A percentile compares a stretch with the other conserved stretches of the same genome.
phyloP scores from a whole-genome alignment of 1,140 invertebrate genomes.

The Drosophila tani region DNA sequence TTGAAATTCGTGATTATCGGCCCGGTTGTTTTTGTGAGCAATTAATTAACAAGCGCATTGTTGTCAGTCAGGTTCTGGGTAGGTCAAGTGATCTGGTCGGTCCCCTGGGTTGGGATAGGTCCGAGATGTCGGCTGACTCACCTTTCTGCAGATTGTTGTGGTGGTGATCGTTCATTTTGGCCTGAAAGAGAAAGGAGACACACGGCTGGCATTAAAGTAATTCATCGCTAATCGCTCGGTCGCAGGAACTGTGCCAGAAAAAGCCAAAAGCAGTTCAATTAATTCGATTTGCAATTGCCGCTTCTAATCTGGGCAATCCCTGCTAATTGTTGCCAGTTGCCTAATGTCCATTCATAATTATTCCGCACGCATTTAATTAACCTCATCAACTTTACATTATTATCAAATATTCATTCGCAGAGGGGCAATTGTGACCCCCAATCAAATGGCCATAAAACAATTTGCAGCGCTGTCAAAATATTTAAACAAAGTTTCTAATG shows the following conservation, averaged over 20 bases:
- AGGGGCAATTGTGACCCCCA: neutral
- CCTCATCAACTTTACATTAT: conserved; percentile 43
- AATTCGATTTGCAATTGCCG: conserved; percentile 35
- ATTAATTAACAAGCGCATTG: conserved; percentile 65
- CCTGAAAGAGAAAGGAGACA: conserved; percentile 84
- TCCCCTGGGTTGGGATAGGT: conserved; percentile 19
- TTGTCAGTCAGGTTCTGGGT: conserved; percentile 51
- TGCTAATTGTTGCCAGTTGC: conserved; percentile 37
- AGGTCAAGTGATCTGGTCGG: conserved; percentile 40
- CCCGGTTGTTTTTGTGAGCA: conserved; percentile 55
- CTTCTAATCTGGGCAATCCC: conserved; percentile 39
- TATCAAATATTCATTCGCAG: conserved; percentile 50
- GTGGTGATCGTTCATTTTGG: conserved; percentile 87
- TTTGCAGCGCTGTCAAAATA: conserved; percentile 60
- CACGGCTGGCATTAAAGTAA: conserved; percentile 13
- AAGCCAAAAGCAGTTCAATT: conserved; percentile 22
- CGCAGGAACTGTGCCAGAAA: neutral
- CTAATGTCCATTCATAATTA: conserved; percentile 46
- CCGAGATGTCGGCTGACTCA: conserved; percentile 53
- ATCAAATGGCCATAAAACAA: conserved; percentile 39
- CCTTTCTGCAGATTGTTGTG: conserved; percentile 84
- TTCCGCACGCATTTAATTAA: conserved; percentile 39
- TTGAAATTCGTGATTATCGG: conserved; percentile 57
- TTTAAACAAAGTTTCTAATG: conserved; percentile 61
- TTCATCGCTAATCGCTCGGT: neutral